Percentiles rank a stretch among this genome's conserved stretches.
Conservation (phyloP, 1,140 invertebrate species). For the Thrips palmi region DNA sequence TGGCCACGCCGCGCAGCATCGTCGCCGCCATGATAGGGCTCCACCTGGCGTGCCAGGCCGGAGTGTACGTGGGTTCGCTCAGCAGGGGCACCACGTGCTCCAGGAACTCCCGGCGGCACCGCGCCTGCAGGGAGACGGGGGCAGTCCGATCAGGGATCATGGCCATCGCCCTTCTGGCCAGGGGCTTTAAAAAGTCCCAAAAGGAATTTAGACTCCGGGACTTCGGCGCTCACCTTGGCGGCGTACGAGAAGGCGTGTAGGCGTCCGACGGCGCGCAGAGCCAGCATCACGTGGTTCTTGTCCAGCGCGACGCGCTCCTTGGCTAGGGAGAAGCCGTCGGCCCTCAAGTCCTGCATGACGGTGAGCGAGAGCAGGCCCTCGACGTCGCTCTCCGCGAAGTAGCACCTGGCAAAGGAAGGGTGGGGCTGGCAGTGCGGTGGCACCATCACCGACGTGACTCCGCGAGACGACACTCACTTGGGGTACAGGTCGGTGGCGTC, state of each 20-base stretch:
- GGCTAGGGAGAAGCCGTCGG: slow-evolving; percentile 10
- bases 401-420: too few species aligned
- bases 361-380: slow-evolving; percentile 14
- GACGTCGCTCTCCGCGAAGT: not conserved
- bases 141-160: too few species aligned
- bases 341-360: slow-evolving; percentile 20
- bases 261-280: slow-evolving; percentile 20
- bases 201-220: too few species aligned
- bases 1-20: not conserved
- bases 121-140: too few species aligned
- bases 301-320: slow-evolving; percentile 11
- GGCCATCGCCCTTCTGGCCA: too few species aligned
- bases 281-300: slow-evolving; percentile 18
- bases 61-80: slow-evolving; percentile 13
- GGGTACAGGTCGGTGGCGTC: slow-evolving; percentile 6
- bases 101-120: slow-evolving; percentile 11
- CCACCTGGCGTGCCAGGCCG: not conserved
- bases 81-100: slow-evolving; percentile 18
- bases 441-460: slow-evolving; percentile 7
- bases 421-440: too few species aligned
- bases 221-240: too few species aligned
- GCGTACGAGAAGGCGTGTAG: slow-evolving; percentile 24
- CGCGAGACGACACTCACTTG: slow-evolving; percentile 8
- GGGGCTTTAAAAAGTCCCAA: too few species aligned
- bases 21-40: not conserved